Evolutionary conservation across 2,888 invertebrate genomes (phyloP), one percentile per base, ranked within the genome.

Genomic region (Xestia xanthographa): DNA sequence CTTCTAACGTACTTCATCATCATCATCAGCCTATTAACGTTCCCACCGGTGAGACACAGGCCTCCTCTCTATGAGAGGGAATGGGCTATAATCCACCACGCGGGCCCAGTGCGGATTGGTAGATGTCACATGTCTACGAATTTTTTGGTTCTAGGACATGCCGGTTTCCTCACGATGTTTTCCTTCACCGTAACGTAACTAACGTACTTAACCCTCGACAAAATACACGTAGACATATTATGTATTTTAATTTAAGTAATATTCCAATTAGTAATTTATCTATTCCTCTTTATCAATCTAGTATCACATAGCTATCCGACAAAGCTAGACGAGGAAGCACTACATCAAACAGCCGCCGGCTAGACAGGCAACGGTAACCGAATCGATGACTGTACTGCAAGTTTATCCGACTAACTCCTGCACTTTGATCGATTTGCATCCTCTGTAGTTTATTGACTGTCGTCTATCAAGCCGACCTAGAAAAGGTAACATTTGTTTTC

Each of bases 361-460:
- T 20, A 17, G 75, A 68, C 82, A 80, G 60, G 26, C 20, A 50
- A 26, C 60, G 34, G 58, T 63, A 63, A 72, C 65, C 14, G 34
- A 62, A 62, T 41, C 41, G 62, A 69, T 72, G 82, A 58, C 86
- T 50, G 29, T 1, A 58, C n/a, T 26, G n/a, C 26, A 82, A 82
- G 72, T 72, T 83, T 72, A 76, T 72, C 38, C 58, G 62, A 72
- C 83, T 63, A 63, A 73, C 70, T 63, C 58, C 22, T 50, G 53
- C 56, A 82, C 45, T 76, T 70, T 66, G 62, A 85, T 72, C 65
- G 53, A 77, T 77, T 86, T 77, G 68, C 72, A 82, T 86, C 58
- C 34, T 66, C 26, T 6, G 58, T 26, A 67, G 62, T 48, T 60
- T 60, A 70, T 66, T 71, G 56, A 65, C 45, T 62, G 17, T 6